A percentile compares a stretch with the other conserved stretches of the same genome.
Conservation (phyloP, 2,113 vertebrate genomes). For the Isichthys henryi region DNA sequence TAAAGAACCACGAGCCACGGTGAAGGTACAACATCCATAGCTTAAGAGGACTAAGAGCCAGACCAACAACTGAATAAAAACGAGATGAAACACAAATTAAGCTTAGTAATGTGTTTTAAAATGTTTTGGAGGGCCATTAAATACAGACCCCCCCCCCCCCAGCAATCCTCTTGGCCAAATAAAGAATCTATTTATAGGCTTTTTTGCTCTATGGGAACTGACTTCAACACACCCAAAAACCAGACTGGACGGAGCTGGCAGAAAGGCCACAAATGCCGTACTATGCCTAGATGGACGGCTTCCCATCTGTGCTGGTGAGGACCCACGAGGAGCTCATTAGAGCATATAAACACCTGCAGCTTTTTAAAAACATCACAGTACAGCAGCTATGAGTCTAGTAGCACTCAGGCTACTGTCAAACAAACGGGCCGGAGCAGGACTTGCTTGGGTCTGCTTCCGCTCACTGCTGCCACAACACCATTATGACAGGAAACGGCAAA, state of each 20-base stretch:
- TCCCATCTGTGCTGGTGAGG: neutral
- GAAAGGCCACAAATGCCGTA: neutral
- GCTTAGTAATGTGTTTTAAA: neutral
- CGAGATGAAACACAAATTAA: neutral
- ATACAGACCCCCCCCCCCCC: neutral
- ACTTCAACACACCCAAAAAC: neutral
- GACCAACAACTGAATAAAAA: neutral
- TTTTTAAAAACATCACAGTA: constrained; percentile 25
- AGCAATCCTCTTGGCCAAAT: neutral
- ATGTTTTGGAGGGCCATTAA: neutral
- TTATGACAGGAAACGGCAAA: neutral
- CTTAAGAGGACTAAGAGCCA: neutral
- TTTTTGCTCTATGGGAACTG: neutral
- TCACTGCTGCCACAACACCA: neutral
- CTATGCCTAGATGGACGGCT: neutral
- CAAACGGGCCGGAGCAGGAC: constrained; percentile 6
- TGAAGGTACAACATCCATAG: neutral
- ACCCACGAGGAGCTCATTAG: neutral
- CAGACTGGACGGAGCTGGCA: constrained; percentile 6
- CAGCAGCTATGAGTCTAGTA: constrained; percentile 4
- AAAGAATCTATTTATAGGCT: neutral
- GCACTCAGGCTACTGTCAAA: constrained; percentile 7
- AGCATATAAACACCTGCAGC: constrained; percentile 16
- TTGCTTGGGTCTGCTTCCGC: constrained; percentile 16
- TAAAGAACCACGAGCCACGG: neutral